Conservation (phyloP, 2,888 invertebrate genomes). For the Antitype chi region DNA sequence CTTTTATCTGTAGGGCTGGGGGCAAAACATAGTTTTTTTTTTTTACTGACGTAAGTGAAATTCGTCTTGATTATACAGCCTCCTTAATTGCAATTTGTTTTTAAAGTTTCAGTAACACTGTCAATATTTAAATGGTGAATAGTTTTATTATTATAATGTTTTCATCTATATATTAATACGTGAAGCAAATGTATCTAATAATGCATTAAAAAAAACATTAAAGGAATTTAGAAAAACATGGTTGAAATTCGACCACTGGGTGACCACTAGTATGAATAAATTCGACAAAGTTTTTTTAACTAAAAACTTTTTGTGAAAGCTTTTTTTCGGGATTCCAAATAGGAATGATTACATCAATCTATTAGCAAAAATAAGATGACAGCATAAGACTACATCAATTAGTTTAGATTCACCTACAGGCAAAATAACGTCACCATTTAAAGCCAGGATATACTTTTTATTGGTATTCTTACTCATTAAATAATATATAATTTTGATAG, state of each 20-base stretch:
- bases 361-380: constrained; percentile 37
- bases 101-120: not conserved
- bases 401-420: constrained; percentile 32
- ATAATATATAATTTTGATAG: constrained; percentile 48
- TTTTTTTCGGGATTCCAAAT: constrained; percentile 13
- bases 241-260: too few species aligned
- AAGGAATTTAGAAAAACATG: too few species aligned
- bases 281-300: not conserved
- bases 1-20: constrained; percentile 37
- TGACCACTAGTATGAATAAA: not conserved
- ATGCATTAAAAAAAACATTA: too few species aligned
- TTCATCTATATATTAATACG: too few species aligned
- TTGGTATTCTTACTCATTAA: constrained; percentile 44
- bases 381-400: constrained; percentile 35
- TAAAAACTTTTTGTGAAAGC: not conserved
- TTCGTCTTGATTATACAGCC: not conserved
- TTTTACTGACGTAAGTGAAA: not conserved
- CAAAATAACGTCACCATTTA: constrained; percentile 39
- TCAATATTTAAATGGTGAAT: too few species aligned
- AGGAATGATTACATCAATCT: constrained; percentile 33
- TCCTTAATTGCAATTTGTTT: constrained; percentile 17
- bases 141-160: not conserved
- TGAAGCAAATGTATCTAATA: too few species aligned
- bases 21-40: constrained; percentile 33
- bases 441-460: constrained; percentile 59